Percentiles rank a stretch among this genome's conserved stretches.
phyloP scores from a whole-genome alignment of 2,113 vertebrate species.

The Lates calcarifer region DNA sequence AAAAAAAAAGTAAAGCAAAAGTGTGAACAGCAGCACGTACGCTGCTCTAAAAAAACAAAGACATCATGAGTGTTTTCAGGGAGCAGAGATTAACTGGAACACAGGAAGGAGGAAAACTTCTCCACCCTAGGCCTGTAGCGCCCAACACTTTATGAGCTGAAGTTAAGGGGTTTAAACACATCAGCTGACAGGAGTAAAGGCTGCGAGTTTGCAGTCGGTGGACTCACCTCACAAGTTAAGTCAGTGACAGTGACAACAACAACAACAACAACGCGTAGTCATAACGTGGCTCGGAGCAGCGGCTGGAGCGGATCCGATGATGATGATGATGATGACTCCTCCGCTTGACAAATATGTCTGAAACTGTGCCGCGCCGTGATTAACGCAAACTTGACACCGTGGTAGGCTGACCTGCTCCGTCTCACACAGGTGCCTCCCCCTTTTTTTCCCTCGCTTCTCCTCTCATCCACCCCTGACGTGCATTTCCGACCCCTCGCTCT shows the following conservation, averaged over 20 bases:
- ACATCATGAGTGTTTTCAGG: background rate
- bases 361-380: conserved; percentile 52
- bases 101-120: conserved; percentile 43
- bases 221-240: conserved; percentile 66
- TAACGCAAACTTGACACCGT: conserved; percentile 67
- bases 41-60: background rate
- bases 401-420: conserved; percentile 48
- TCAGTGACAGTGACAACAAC: too few species aligned
- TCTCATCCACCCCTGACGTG: conserved; percentile 33
- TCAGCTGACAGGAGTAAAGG: conserved; percentile 30
- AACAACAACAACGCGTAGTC: conserved; percentile 59
- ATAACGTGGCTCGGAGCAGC: conserved; percentile 8
- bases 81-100: conserved; percentile 9
- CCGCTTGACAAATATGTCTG: conserved; percentile 61
- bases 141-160: conserved; percentile 5
- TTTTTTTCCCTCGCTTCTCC: conserved; percentile 9
- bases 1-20: background rate
- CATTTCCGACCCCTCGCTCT: background rate
- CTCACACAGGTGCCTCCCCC: conserved; percentile 70
- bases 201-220: background rate
- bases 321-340: conserved; percentile 52
- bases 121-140: conserved; percentile 21
- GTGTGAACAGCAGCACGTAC: background rate
- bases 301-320: conserved; percentile 53
- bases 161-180: conserved; percentile 37